Evolutionary conservation across 2,113 vertebrate species (phyloP), one percentile per base, ranked within the genome.

Genomic region (Xiphophorus couchianus): DNA sequence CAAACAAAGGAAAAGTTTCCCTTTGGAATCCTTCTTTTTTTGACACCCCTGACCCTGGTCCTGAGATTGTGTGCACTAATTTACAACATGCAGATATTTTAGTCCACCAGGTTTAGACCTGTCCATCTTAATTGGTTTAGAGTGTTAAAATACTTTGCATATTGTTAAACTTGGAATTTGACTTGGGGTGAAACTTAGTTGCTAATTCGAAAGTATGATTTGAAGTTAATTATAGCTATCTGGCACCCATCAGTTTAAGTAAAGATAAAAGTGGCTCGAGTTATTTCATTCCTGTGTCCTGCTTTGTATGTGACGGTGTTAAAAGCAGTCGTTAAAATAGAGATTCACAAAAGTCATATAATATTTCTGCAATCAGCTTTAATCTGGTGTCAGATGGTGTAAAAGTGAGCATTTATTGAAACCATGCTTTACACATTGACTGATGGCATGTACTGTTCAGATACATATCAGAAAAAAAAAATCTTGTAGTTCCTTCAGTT

Each of bases 41-140:
- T 77, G 66, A n/a, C 6, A 25, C 51, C 51, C 25, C 15, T 35
- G 75, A 33, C 78, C 44, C 69, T 10, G 5, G 51, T 35, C 80
- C 70, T 63, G 74, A 74, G 69, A 86, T 89, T 85, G 86, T 90
- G 62, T 85, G 75, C 71, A 19, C 71, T 80, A 78, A 88, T 92
- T 90, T 81, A 84, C 84, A 89, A 93, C 85, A 74, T 92, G 91
- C 86, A 77, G 74, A 80, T 80, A 77, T 89, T 92, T 87, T 80
- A 69, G 73, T 73, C 73, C 76, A 64, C 63, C 74, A 60, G 74
- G 13, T 69, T 63, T 13, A 69, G 58, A 66, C 60, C 74, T 73
- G 80, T 79, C 29, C 67, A 4, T 51, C 62, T 4, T 67, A 71
- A 62, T 31, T 61, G 1, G n/a, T 25, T 65, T 44, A 17, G 11